These are phyloP conservation scores for Bilobella aurantiaca DNA, from an alignment of 1,140 invertebrate genomes.

Conservation along the genomic window DNA sequence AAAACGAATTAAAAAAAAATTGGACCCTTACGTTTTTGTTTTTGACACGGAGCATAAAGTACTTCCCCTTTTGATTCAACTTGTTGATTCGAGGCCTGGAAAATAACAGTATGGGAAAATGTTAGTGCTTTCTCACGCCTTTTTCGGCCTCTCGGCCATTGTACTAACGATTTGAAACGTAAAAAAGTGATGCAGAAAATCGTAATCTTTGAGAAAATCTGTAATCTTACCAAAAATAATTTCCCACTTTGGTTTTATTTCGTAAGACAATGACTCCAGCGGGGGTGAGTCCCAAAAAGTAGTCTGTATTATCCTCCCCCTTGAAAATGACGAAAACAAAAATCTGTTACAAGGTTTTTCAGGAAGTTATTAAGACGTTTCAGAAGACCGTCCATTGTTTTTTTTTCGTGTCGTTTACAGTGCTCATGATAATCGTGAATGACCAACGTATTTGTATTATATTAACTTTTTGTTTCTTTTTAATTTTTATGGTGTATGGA, in stretches of 20 bases:
- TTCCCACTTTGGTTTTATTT: slow-evolving; percentile 91
- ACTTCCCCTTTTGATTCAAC: slow-evolving; percentile 89
- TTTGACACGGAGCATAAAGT: slow-evolving; percentile 88
- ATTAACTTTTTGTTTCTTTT: too few relatives aligned
- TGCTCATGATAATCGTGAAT: too few relatives aligned
- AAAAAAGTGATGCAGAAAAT: too few relatives aligned
- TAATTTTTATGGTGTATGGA: too few relatives aligned
- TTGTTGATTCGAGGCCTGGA: slow-evolving; percentile 79
- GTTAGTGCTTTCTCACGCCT: background rate
- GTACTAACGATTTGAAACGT: too few relatives aligned
- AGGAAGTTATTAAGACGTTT: too few relatives aligned
- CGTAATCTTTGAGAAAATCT: slow-evolving; percentile 9
- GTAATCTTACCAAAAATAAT: slow-evolving; percentile 80
- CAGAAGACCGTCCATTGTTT: too few relatives aligned
- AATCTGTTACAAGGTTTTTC: too few relatives aligned
- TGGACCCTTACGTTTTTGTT: slow-evolving; percentile 38
- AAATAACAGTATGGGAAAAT: slow-evolving; percentile 17
- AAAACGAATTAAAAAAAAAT: slow-evolving; percentile 2
- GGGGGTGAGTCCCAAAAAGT: slow-evolving; percentile 91
- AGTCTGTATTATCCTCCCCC: slow-evolving; percentile 95
- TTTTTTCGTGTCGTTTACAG: too few relatives aligned
- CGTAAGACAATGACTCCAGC: slow-evolving; percentile 92
- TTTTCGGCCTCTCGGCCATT: too few relatives aligned
- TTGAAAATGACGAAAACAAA: too few relatives aligned
- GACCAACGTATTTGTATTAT: too few relatives aligned